phyloP scores from a whole-genome alignment of 2,888 invertebrate genomes.

The Merodon equestris region DNA sequence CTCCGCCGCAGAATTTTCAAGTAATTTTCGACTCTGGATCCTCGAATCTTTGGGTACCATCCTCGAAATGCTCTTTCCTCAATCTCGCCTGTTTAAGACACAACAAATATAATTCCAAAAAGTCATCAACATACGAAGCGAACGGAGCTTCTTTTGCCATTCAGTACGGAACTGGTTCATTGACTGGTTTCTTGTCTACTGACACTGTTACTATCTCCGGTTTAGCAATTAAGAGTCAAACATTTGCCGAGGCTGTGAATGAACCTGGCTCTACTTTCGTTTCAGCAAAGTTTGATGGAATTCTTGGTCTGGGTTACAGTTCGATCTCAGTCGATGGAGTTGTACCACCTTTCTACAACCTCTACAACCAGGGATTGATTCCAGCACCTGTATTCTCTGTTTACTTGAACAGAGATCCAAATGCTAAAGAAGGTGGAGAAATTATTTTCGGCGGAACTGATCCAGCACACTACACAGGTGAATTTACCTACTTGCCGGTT shows the following conservation, averaged over 20 bases:
- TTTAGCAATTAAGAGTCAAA: constrained; percentile 86
- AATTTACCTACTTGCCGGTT: constrained; percentile 94
- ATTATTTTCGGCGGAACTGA: constrained; percentile 97
- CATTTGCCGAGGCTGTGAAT: constrained; percentile 96
- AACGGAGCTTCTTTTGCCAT: constrained; percentile 97
- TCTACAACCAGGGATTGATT: constrained; percentile 89
- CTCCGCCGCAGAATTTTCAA: constrained; percentile 93
- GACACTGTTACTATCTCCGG: constrained; percentile 89
- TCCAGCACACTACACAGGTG: constrained; percentile 89
- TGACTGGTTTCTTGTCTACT: constrained; percentile 96
- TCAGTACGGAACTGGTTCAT: constrained; percentile 96
- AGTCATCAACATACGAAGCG: constrained; percentile 88
- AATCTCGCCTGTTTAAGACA: constrained; percentile 98
- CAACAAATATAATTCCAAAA: constrained; percentile 94
- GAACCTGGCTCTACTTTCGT: constrained; percentile 98
- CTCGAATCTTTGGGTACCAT: constrained; percentile 99
- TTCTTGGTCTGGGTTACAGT: constrained; percentile 95
- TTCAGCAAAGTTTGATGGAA: constrained; percentile 99
- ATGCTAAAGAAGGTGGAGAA: constrained; percentile 89
- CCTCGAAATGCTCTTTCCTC: constrained; percentile 95
- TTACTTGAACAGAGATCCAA: constrained; percentile 91
- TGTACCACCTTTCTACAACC: constrained; percentile 93
- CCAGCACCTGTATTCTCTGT: constrained; percentile 92
- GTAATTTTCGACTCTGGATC: constrained; percentile 99
- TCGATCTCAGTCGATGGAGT: constrained; percentile 95